Evolutionary conservation across 2,888 invertebrate genomes (phyloP).

Genomic region (Hemistola chrysoprasaria): DNA sequence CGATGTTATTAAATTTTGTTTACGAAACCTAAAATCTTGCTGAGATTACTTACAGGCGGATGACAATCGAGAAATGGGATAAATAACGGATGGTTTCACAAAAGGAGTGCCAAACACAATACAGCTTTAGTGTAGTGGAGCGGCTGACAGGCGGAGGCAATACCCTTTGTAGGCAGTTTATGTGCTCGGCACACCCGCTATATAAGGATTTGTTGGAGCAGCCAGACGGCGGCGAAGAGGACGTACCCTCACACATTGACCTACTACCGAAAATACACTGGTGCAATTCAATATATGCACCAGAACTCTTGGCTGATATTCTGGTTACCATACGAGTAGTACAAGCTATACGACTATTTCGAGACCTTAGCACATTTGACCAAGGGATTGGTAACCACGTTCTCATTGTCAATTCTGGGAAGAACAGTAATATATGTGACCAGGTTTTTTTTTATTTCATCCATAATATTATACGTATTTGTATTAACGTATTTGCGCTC

Average conservation of each 20-base stretch:
- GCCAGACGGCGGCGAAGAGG: background rate
- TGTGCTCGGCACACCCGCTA: slow-evolving; percentile 41
- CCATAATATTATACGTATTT: too few species aligned
- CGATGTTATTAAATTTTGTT: slow-evolving; percentile 20
- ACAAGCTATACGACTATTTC: too few species aligned
- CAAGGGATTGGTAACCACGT: too few species aligned
- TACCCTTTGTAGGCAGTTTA: slow-evolving; percentile 62
- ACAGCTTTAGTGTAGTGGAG: slow-evolving; percentile 43
- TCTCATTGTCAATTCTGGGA: too few species aligned
- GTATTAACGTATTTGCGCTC: too few species aligned
- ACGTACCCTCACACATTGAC: background rate
- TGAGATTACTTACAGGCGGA: slow-evolving; percentile 32
- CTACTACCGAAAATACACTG: too few species aligned
- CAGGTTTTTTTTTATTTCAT: too few species aligned
- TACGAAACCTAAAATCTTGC: slow-evolving; percentile 26
- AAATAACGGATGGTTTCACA: slow-evolving; percentile 43
- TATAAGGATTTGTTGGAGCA: slow-evolving; percentile 7
- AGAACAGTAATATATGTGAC: too few species aligned
- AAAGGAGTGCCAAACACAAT: slow-evolving; percentile 60
- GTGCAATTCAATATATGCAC: too few species aligned
- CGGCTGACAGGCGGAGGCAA: slow-evolving; percentile 52
- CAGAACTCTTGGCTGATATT: too few species aligned
- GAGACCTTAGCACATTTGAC: too few species aligned
- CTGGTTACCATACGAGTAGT: too few species aligned
- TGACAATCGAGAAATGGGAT: slow-evolving; percentile 41